phyloP scores from a whole-genome alignment of 2,797 vertebrate species.

The Ptychobarbus kaznakovi region DNA sequence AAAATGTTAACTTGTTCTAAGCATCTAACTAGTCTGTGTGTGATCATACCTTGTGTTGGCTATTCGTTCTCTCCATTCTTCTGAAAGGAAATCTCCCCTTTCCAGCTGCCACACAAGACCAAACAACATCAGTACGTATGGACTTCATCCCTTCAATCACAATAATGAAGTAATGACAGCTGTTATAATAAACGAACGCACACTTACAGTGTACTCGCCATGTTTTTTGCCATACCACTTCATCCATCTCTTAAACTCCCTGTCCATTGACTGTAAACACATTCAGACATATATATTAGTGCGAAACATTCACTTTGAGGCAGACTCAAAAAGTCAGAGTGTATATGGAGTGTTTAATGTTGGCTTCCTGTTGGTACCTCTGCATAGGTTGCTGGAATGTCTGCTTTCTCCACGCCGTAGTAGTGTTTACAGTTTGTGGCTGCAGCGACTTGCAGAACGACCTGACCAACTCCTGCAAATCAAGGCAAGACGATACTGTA shows the following conservation, averaged over 20 bases:
- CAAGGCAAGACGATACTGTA: not conserved
- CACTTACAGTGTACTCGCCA: slow-evolving; percentile 96
- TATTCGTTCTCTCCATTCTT: slow-evolving; percentile 98
- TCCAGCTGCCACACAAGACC: slow-evolving; percentile 85
- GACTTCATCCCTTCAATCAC: not conserved
- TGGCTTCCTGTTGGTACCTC: slow-evolving; percentile 81
- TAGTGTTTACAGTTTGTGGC: slow-evolving; percentile 99
- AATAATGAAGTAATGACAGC: not conserved
- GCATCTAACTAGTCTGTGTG: not conserved
- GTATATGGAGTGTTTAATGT: not conserved
- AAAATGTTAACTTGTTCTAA: not conserved
- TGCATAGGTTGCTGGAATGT: slow-evolving; percentile 97
- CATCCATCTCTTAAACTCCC: slow-evolving; percentile 99
- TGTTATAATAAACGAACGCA: not conserved
- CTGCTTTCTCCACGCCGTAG: slow-evolving; percentile 98
- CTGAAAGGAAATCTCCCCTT: slow-evolving; percentile 98
- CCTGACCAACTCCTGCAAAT: slow-evolving; percentile 93
- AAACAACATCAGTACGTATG: not conserved
- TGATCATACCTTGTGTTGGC: slow-evolving; percentile 93
- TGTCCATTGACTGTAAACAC: slow-evolving; percentile 90
- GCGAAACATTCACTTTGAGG: not conserved
- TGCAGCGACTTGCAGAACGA: slow-evolving; percentile 97
- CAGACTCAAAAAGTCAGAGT: not conserved
- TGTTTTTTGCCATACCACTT: slow-evolving; percentile 99
- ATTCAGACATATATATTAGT: not conserved